A percentile compares a stretch with the other conserved stretches of the same genome.
Evolutionary conservation across 2,888 invertebrate species (phyloP).

Genomic region (Baronia brevicornis): DNA sequence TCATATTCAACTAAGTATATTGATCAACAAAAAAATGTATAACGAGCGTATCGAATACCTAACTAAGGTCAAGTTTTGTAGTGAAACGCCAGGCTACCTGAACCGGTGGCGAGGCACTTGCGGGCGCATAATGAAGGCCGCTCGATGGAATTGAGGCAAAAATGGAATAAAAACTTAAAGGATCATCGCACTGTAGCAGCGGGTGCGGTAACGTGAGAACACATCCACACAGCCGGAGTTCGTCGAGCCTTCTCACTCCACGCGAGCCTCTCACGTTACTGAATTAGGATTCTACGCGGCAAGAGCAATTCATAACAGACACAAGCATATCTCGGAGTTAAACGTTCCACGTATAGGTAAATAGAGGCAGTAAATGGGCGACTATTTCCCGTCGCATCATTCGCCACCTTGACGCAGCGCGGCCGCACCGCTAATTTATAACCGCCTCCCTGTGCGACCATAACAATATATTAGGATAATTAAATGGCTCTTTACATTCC

Average conservation of each 20-base stretch:
- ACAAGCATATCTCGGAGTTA: background rate
- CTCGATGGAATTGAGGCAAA: slow-evolving; percentile 57
- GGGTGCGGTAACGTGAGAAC: slow-evolving; percentile 49
- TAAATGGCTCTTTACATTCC: slow-evolving; percentile 75
- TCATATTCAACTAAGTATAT: slow-evolving; percentile 55
- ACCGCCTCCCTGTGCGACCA: slow-evolving; percentile 65
- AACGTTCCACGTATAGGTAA: slow-evolving; percentile 8
- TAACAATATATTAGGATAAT: slow-evolving; percentile 76
- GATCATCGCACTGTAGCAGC: slow-evolving; percentile 67
- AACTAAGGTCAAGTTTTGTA: slow-evolving; percentile 66
- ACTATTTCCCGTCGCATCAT: slow-evolving; percentile 30
- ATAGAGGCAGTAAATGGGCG: slow-evolving; percentile 19
- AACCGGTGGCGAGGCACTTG: slow-evolving; percentile 59
- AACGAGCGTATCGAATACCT: slow-evolving; percentile 67
- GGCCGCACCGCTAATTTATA: slow-evolving; percentile 62
- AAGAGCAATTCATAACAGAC: background rate
- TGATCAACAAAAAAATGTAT: slow-evolving; percentile 55
- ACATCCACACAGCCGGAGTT: slow-evolving; percentile 17
- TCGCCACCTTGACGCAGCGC: slow-evolving; percentile 49
- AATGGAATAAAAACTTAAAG: slow-evolving; percentile 57
- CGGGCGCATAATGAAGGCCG: slow-evolving; percentile 68
- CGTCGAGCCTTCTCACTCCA: slow-evolving; percentile 14
- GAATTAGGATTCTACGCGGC: slow-evolving; percentile 6
- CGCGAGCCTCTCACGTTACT: slow-evolving; percentile 11
- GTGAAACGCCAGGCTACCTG: slow-evolving; percentile 64